Conservation (phyloP, 2,888 invertebrate genomes). For the Ectropis crepuscularia region DNA sequence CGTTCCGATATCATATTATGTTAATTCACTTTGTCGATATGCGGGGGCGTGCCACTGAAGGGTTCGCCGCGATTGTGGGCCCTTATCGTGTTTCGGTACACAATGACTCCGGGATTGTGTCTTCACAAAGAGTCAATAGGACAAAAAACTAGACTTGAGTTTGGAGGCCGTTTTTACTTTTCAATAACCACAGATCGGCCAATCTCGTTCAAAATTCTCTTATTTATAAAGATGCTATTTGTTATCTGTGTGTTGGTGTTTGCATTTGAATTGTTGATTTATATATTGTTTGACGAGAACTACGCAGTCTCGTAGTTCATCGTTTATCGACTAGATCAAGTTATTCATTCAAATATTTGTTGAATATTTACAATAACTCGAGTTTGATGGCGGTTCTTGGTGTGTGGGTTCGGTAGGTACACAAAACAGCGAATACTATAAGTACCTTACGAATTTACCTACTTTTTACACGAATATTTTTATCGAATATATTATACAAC, state of each 20-base stretch:
- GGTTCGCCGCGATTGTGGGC: constrained; percentile 66
- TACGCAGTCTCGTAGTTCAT: constrained; percentile 15
- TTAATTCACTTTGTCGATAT: constrained; percentile 60
- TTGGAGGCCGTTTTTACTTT: constrained; percentile 57
- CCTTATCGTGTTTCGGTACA: constrained; percentile 63
- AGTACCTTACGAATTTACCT: too few species aligned
- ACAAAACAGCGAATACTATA: constrained; percentile 9
- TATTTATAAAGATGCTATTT: constrained; percentile 57
- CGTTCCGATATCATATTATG: constrained; percentile 68
- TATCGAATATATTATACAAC: too few species aligned
- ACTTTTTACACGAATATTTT: too few species aligned
- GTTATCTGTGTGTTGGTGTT: constrained; percentile 67
- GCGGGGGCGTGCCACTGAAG: constrained; percentile 61
- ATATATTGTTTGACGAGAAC: constrained; percentile 53
- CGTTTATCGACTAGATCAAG: constrained; percentile 29
- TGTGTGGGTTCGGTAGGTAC: constrained; percentile 8
- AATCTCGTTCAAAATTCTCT: constrained; percentile 65
- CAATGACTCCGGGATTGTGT: constrained; percentile 65
- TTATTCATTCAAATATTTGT: constrained; percentile 30
- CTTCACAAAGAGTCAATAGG: constrained; percentile 62
- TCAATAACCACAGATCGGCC: constrained; percentile 74
- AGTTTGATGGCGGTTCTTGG: constrained; percentile 3
- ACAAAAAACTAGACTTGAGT: constrained; percentile 61
- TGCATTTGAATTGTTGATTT: constrained; percentile 67
- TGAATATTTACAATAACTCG: constrained; percentile 23